Conservation (phyloP, 2,888 invertebrate genomes). For the Rutpela maculata region DNA sequence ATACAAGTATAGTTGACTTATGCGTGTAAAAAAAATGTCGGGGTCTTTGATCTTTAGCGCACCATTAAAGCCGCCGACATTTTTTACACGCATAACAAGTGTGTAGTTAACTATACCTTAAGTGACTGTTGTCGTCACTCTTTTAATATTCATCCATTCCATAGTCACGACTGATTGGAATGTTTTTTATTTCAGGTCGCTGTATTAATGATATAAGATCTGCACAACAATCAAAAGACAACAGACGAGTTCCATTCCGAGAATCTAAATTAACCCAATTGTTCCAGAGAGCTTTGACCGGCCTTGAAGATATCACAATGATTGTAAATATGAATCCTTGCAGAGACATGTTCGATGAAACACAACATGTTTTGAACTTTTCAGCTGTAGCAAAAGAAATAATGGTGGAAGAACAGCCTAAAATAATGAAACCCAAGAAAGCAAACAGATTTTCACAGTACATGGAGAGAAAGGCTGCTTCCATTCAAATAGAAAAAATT, state of each 20-base stretch:
- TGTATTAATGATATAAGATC: constrained; percentile 80
- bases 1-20: too few relatives aligned
- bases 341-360: constrained; percentile 86
- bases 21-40: too few relatives aligned
- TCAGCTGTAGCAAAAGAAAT: constrained; percentile 85
- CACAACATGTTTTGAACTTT: constrained; percentile 87
- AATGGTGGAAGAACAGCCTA: constrained; percentile 43
- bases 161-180: not conserved
- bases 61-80: too few relatives aligned
- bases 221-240: constrained; percentile 64
- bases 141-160: too few relatives aligned
- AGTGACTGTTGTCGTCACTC: too few relatives aligned
- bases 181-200: constrained; percentile 75
- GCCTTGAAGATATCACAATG: constrained; percentile 84
- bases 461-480: constrained; percentile 25
- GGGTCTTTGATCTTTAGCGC: too few relatives aligned
- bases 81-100: too few relatives aligned
- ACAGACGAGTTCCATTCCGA: constrained; percentile 78
- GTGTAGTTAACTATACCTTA: too few relatives aligned
- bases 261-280: constrained; percentile 93
- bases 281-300: constrained; percentile 86
- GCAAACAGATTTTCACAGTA: constrained; percentile 44
- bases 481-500: not conserved
- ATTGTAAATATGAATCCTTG: constrained; percentile 90
- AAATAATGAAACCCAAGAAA: constrained; percentile 36